Percentiles rank a stretch among this genome's conserved stretches.
phyloP scores from a whole-genome alignment of 2,113 vertebrate genomes.

The Rattus rattus region DNA sequence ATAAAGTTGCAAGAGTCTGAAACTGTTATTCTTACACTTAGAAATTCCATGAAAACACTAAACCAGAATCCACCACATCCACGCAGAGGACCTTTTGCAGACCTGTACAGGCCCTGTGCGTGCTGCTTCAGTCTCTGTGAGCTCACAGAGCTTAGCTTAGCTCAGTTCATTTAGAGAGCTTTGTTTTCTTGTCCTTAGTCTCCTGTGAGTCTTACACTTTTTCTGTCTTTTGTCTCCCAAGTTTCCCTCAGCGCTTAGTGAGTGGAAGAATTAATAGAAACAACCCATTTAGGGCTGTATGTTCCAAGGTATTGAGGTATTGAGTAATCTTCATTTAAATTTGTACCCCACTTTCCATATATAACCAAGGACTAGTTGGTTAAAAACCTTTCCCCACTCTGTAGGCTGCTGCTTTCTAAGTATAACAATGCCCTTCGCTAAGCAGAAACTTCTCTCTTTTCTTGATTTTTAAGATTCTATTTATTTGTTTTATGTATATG shows the following conservation, averaged over 20 bases:
- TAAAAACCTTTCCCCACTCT: not conserved
- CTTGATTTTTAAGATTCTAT: too few species aligned
- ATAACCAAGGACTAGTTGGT: not conserved
- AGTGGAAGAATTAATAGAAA: not conserved
- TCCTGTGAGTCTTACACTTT: not conserved
- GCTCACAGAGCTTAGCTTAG: not conserved
- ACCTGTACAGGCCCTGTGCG: not conserved
- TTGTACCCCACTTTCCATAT: too few species aligned
- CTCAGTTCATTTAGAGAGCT: not conserved
- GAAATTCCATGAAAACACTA: not conserved
- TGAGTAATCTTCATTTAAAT: too few species aligned
- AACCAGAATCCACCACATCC: not conserved
- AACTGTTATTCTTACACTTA: not conserved
- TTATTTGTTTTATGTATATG: too few species aligned
- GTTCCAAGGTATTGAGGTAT: not conserved
- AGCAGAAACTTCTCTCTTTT: not conserved
- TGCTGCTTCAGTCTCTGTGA: not conserved
- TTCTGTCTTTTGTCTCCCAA: not conserved
- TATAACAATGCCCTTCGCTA: not conserved
- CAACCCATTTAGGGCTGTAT: not conserved
- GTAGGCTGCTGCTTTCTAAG: not conserved
- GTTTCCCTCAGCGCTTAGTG: not conserved
- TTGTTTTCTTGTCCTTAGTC: not conserved
- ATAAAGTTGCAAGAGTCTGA: not conserved
- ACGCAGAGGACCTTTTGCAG: not conserved